Evolutionary conservation across 2,888 invertebrate species (phyloP).

Genomic region (Sarcophaga rosellei): DNA sequence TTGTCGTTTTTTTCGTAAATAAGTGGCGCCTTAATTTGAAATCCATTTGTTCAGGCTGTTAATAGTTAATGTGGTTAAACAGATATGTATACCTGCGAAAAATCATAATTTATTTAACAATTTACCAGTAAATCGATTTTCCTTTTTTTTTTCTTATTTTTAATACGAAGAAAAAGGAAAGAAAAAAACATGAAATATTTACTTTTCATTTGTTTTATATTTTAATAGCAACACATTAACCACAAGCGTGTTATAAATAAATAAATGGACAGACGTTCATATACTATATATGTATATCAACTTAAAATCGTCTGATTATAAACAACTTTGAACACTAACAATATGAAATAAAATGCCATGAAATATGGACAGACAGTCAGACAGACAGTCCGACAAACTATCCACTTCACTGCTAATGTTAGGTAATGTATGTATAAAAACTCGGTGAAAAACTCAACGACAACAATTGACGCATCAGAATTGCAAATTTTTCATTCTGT

Average conservation of each 20-base stretch:
- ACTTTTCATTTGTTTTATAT: neutral
- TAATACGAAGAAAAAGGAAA: neutral
- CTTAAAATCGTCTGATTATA: slow-evolving; percentile 23
- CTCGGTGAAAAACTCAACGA: slow-evolving; percentile 19
- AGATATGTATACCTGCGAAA: slow-evolving; percentile 44
- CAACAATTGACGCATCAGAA: slow-evolving; percentile 57
- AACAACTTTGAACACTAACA: slow-evolving; percentile 12
- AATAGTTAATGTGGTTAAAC: no score
- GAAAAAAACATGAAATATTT: neutral
- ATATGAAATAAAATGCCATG: neutral
- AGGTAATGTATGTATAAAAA: slow-evolving; percentile 28
- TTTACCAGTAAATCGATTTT: neutral
- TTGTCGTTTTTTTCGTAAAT: slow-evolving; percentile 20
- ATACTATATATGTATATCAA: neutral
- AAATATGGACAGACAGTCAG: slow-evolving; percentile 9
- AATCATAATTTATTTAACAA: slow-evolving; percentile 31
- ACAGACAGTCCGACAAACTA: neutral
- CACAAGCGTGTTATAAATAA: neutral
- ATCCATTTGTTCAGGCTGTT: neutral
- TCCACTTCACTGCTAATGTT: neutral
- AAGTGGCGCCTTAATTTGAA: slow-evolving; percentile 55
- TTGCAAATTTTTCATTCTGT: slow-evolving; percentile 52
- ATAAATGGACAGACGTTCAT: neutral
- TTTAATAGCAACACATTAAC: slow-evolving; percentile 5
- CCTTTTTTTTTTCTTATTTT: slow-evolving; percentile 7